Base-by-base conservation (phyloP, 2,888 invertebrate genomes). In the Plagodis dolabraria region DNA sequence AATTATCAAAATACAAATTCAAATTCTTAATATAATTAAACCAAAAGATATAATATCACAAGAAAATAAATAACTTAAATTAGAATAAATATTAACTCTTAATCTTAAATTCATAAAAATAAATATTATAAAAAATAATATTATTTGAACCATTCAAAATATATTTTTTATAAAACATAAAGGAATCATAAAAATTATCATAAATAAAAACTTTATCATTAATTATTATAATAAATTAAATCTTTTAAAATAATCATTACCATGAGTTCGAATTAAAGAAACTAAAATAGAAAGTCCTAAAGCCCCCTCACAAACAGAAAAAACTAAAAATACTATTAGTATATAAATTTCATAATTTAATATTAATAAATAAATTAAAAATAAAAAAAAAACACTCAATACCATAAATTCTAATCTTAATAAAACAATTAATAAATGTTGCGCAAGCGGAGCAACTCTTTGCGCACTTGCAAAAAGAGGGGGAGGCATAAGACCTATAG, bases 251-350 rank as follows among this genome's bases (percentile, higher is more conserved):
- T 22, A 22, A 22, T 22, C 22, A 22, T 22, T 22, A 22, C 22
- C 22, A 22, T 22, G 22, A 22, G 89, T 89, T 9, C 94, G 94
- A 92, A 94, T 92, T 86, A 95, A 86, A 47, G 91, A 87, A 71
- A 95, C 91, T 85, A 95, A 92, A 93, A 95, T 90, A 7, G 94
- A 93, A 74, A 95, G 72, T 0, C 94, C 95, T 85, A 95, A 93
- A 69, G 93, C 93, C 0, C 94, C 94, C 34, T 95, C 95, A 94
- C 95, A 95, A 52, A 22, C 22, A 22, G 22, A 22, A 22, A 22
- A 22, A 22, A 22, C 22, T 22, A 22, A 22, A 22, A 22, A 22
- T 22, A 22, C 22, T 22, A 22, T 22, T 22, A 22, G 4, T 22
- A 22, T 22, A 22, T 22, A 22, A 76, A 84, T 79, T 80, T 94